Base-by-base conservation (phyloP, 2,888 invertebrate species). In the Spisula solida region DNA sequence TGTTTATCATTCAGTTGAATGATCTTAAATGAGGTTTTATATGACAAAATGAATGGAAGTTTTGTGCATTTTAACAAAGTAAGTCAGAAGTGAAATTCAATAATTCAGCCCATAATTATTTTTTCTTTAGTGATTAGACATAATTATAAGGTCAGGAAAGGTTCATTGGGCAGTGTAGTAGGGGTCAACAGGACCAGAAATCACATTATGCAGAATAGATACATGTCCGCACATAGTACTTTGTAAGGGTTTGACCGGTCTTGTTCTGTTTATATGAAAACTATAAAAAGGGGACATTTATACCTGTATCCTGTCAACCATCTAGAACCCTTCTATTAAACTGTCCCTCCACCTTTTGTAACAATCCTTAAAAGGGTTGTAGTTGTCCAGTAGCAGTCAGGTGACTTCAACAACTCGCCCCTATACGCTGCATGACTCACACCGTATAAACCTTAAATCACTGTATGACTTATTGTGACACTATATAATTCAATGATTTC, bases 51-150 rank as follows among this genome's bases (percentile, higher is more conserved):
- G 31, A 75, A 75, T 75, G 18, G 4, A 34, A 5, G 34, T 75
- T 16, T 16, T 29, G 75, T 31, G 8, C 75, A 34, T 31, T 75
- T 29, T 18, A 25, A 31, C 75, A 75, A 34, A 75, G 29, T 70
- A 70, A 70, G 18, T 75, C 75, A 75, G 34, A 8, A 31, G 75
- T 31, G 16, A 75, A 70, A 75, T 75, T 75, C 75, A 75, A 75
- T 75, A 75, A 75, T 75, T 75, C 18, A 18, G 75, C 14, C 25
- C 14, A 31, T 31, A 2, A 75, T 75, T 75, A 31, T 75, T 16
- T 18, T 0, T 75, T 75, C 34, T 75, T 1, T 16, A 75, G 29
- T 31, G 31, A 75, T 18, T 75, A 20, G 25, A 75, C 31, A 14
- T 75, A 34, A 16, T 75, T 75, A 75, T 75, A 75, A 75, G 75